Conservation (phyloP, 2,888 invertebrate genomes). For the Portevinia maculata region DNA sequence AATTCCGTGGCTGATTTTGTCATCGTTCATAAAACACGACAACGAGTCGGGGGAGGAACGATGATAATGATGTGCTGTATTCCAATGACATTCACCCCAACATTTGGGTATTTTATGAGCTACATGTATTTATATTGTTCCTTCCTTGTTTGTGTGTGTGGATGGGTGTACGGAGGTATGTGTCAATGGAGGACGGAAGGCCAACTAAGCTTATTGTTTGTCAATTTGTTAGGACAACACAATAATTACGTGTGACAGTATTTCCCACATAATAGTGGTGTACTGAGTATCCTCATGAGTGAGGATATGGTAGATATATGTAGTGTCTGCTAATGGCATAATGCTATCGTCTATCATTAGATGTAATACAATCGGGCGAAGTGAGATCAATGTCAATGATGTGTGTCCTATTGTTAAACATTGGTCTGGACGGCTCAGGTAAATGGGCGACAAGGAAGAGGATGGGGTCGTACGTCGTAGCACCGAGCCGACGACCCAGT, state of each 20-base stretch:
- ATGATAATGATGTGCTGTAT: conserved; percentile 33
- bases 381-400: conserved; percentile 69
- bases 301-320: not conserved
- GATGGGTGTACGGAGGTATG: not conserved
- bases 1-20: conserved; percentile 74
- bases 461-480: not conserved
- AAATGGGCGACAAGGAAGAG: not conserved
- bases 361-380: conserved; percentile 68
- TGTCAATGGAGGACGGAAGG: conserved; percentile 33
- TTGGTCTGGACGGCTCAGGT: conserved; percentile 42
- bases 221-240: conserved; percentile 73
- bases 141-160: conserved; percentile 3
- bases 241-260: conserved; percentile 71
- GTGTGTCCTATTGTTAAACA: conserved; percentile 63
- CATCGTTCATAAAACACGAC: conserved; percentile 69
- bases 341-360: conserved; percentile 70
- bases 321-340: conserved; percentile 54
- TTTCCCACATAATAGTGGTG: conserved; percentile 46
- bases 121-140: conserved; percentile 32
- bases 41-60: conserved; percentile 18
- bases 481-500: not conserved
- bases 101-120: conserved; percentile 54
- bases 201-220: conserved; percentile 71
- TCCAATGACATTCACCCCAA: conserved; percentile 30
- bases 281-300: conserved; percentile 2